phyloP scores from a whole-genome alignment of 2,797 vertebrate species.

The Melanotaenia boesemani region DNA sequence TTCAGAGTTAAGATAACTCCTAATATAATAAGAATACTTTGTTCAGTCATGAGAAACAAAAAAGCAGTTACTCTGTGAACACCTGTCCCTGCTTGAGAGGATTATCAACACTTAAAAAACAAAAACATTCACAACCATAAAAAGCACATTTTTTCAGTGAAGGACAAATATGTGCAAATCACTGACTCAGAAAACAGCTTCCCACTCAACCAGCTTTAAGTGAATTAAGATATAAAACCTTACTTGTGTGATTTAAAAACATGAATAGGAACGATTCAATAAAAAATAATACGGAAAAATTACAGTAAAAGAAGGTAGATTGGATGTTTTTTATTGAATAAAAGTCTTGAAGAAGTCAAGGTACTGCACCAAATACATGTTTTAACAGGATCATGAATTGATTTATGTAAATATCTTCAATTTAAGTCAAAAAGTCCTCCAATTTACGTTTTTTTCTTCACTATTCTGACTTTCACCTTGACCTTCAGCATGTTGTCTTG shows the following conservation, averaged over 20 bases:
- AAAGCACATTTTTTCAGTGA: not conserved
- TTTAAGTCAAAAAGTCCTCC: not conserved
- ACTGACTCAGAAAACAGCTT: not conserved
- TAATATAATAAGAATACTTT: not conserved
- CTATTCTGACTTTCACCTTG: not conserved
- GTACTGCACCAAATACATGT: not conserved
- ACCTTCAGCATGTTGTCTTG: no score
- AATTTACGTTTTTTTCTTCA: not conserved
- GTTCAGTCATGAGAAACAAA: not conserved
- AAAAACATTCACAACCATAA: not conserved
- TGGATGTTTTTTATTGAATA: not conserved
- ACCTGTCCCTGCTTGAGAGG: not conserved
- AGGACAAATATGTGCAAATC: not conserved
- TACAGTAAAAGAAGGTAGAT: no score
- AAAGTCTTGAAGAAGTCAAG: not conserved
- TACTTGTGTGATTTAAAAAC: not conserved
- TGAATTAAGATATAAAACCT: not conserved
- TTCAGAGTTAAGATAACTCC: not conserved
- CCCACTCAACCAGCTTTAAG: not conserved
- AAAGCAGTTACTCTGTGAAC: not conserved
- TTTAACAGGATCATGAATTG: not conserved
- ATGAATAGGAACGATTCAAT: not conserved
- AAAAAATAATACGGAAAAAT: no score
- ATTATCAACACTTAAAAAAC: not conserved
- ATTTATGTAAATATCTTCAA: not conserved